A percentile compares a stretch with the other conserved stretches of the same genome.
These are phyloP conservation scores for Cebus imitator DNA, from an alignment of 2,113 vertebrate genomes.

Conservation along the genomic window DNA sequence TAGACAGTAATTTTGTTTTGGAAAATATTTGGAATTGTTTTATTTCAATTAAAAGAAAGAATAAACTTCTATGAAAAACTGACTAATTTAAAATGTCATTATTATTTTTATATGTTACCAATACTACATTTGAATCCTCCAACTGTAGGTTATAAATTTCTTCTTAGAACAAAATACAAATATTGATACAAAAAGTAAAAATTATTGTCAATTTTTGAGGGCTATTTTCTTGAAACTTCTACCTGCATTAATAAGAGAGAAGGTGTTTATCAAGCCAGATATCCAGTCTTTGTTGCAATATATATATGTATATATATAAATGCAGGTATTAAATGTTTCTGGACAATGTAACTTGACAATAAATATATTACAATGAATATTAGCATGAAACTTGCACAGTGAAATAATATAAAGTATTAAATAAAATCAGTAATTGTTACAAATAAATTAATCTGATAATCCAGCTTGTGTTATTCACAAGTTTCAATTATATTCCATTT, in stretches of 20 bases:
- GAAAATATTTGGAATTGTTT: not conserved
- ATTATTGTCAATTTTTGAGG: not conserved
- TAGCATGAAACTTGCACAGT: not conserved
- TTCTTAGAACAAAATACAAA: not conserved
- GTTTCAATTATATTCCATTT: not conserved
- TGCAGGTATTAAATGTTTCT: not conserved
- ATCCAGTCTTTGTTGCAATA: not conserved
- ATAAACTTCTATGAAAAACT: not conserved
- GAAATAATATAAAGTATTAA: not conserved
- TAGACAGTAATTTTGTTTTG: not conserved
- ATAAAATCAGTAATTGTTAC: not conserved
- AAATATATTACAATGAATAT: not conserved
- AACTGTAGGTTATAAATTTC: not conserved
- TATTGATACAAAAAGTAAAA: not conserved
- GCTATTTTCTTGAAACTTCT: not conserved
- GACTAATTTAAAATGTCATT: not conserved
- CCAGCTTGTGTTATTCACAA: not conserved
- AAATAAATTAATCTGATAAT: not conserved
- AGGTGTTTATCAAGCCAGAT: not conserved
- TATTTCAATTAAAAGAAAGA: not conserved
- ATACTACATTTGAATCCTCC: not conserved
- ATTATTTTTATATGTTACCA: constrained; percentile 3
- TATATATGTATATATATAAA: not conserved
- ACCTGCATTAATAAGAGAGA: not conserved
- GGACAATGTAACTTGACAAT: not conserved